phyloP scores from a whole-genome alignment of 1,140 invertebrate species.

The Eumaeus atala region DNA sequence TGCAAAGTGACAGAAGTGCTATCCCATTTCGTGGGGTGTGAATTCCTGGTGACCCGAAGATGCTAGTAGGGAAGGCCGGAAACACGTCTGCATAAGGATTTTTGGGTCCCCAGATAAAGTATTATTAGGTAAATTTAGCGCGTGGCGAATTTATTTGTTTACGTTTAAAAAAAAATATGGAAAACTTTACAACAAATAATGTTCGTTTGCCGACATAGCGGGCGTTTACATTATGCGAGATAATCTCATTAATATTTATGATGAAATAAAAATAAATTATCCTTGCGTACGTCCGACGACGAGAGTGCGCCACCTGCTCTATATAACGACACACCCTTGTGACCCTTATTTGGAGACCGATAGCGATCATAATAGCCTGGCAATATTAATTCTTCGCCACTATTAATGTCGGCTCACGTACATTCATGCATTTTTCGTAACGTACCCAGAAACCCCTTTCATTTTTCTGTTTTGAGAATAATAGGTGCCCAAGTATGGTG shows the following conservation, averaged over 20 bases:
- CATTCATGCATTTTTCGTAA: slow-evolving; percentile 32
- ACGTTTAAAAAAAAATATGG: slow-evolving; percentile 40
- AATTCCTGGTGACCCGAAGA: no score
- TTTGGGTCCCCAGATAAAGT: background rate
- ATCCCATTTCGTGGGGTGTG: no score
- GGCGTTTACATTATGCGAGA: slow-evolving; percentile 56
- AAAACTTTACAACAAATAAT: slow-evolving; percentile 51
- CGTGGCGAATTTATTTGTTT: slow-evolving; percentile 13
- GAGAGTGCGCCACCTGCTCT: slow-evolving; percentile 28
- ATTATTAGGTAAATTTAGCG: slow-evolving; percentile 9
- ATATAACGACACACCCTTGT: slow-evolving; percentile 9
- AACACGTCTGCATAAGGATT: no score
- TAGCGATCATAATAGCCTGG: slow-evolving; percentile 13
- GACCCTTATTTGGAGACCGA: slow-evolving; percentile 11
- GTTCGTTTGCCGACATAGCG: slow-evolving; percentile 49
- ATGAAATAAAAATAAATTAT: slow-evolving; percentile 60
- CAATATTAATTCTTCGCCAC: slow-evolving; percentile 5
- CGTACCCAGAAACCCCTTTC: slow-evolving; percentile 29
- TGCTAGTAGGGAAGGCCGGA: no score
- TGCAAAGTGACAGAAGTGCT: no score
- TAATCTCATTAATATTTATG: slow-evolving; percentile 62
- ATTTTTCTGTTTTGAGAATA: slow-evolving; percentile 34
- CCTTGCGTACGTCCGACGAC: slow-evolving; percentile 34
- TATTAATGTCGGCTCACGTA: slow-evolving; percentile 24
- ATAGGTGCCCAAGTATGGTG: slow-evolving; percentile 28